These are phyloP conservation scores for Rhopalosiphum padi DNA, from an alignment of 1,140 invertebrate species.

Conservation along the genomic window DNA sequence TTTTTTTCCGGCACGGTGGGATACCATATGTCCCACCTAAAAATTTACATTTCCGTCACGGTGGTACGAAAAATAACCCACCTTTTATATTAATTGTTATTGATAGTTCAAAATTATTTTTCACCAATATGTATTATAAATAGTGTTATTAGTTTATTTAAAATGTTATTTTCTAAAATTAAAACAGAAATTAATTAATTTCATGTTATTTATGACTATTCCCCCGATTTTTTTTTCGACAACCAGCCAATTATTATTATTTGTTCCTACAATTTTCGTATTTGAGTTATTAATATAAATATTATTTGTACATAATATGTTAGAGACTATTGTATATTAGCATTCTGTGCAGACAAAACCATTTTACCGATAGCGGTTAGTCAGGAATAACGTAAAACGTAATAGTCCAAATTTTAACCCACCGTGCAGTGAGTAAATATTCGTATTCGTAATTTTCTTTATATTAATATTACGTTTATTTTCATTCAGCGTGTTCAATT, in stretches of 20 bases:
- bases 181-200: not conserved
- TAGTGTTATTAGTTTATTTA: not conserved
- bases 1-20: not conserved
- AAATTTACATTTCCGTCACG: not conserved
- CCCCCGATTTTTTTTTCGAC: not conserved
- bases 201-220: not conserved
- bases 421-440: not conserved
- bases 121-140: not conserved
- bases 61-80: not conserved
- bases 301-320: not conserved
- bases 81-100: not conserved
- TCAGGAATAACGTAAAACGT: not conserved
- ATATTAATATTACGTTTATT: too few species aligned
- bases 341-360: not conserved
- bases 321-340: not conserved
- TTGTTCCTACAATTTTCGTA: too few species aligned
- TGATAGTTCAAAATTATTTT: not conserved
- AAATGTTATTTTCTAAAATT: not conserved
- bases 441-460: too few species aligned
- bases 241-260: too few species aligned
- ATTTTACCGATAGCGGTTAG: not conserved
- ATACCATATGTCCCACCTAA: not conserved
- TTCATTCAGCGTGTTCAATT: too few species aligned
- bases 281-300: too few species aligned
- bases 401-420: not conserved